Evolutionary conservation across 1,140 invertebrate genomes (phyloP).

Genomic region (Rhopalosiphum padi): DNA sequence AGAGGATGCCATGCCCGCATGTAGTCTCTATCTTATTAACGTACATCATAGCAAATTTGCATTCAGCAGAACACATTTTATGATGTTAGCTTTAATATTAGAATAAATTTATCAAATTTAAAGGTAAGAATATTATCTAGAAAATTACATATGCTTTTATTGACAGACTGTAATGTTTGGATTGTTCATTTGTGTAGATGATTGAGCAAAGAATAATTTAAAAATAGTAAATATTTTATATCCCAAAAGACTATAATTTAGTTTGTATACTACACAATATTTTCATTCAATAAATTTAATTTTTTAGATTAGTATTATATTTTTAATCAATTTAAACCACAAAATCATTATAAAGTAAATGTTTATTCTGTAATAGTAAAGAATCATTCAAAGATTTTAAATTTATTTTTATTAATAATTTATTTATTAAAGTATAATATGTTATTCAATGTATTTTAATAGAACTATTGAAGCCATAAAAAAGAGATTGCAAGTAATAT

Average conservation of each 20-base stretch:
- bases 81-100: no score
- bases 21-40: no score
- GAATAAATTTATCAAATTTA: no score
- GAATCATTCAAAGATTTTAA: neutral
- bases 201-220: neutral
- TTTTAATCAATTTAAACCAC: neutral
- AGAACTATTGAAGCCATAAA: constrained; percentile 45
- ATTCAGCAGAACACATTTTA: no score
- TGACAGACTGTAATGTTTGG: neutral
- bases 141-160: no score
- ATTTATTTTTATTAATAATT: neutral
- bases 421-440: neutral
- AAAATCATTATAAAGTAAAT: neutral
- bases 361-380: neutral
- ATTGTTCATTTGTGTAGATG: neutral
- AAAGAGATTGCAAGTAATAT: neutral
- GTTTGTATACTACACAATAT: neutral
- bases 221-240: no score
- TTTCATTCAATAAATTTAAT: no score
- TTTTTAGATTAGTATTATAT: no score
- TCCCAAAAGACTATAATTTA: neutral
- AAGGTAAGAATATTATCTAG: no score
- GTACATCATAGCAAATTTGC: no score
- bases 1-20: no score
- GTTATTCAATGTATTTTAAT: neutral